phyloP scores from a whole-genome alignment of 2,113 vertebrate genomes.

The Xenopus laevis region DNA sequence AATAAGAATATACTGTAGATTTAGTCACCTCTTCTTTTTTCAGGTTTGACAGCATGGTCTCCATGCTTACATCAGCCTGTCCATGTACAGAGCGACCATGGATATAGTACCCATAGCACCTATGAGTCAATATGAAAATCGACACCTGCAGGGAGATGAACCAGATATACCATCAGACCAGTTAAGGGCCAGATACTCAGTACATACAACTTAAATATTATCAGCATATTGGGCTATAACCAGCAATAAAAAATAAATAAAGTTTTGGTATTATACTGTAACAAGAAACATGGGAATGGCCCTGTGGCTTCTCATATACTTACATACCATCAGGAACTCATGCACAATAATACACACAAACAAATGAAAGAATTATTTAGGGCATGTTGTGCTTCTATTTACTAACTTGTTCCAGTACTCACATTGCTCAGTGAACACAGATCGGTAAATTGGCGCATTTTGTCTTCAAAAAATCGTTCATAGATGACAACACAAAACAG shows the following conservation, averaged over 20 bases:
- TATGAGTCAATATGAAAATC: constrained; percentile 47
- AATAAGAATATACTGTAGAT: not conserved
- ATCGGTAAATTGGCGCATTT: constrained; percentile 25
- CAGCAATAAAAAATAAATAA: too few relatives aligned
- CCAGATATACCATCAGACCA: too few relatives aligned
- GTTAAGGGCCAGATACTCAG: not conserved
- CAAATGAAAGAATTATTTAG: too few relatives aligned
- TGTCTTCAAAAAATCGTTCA: constrained; percentile 23
- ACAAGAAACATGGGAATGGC: too few relatives aligned
- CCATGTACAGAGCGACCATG: constrained; percentile 52
- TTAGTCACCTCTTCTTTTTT: constrained; percentile 48
- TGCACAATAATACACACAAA: too few relatives aligned
- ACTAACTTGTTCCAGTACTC: constrained; percentile 27
- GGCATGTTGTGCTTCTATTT: too few relatives aligned
- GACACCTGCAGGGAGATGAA: constrained; percentile 44
- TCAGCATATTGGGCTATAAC: too few relatives aligned
- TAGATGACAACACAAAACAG: constrained; percentile 19
- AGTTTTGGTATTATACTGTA: too few relatives aligned
- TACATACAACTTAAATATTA: too few relatives aligned
- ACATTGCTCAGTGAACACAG: constrained; percentile 51
- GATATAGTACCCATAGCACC: constrained; percentile 53
- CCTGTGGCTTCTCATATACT: too few relatives aligned
- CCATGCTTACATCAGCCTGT: constrained; percentile 50
- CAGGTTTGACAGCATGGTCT: constrained; percentile 46
- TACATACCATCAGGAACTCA: too few relatives aligned